Evolutionary conservation across 2,888 invertebrate species (phyloP).

Genomic region (Hemaris fuciformis): DNA sequence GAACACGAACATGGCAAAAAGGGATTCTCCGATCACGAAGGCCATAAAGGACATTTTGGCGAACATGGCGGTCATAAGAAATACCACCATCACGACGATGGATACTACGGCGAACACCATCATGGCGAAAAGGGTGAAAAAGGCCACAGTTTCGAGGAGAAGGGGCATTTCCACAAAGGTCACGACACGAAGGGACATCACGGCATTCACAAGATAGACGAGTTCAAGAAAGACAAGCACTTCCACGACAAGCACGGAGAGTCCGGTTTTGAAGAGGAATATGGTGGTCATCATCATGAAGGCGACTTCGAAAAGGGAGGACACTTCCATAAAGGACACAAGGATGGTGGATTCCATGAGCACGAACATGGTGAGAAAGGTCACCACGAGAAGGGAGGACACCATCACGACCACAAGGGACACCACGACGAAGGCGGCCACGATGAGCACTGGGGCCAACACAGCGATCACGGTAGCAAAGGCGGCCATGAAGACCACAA

Average conservation of each 20-base stretch:
- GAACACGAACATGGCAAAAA: conserved; percentile 85
- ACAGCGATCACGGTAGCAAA: conserved; percentile 87
- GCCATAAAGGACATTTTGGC: conserved; percentile 81
- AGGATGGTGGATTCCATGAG: conserved; percentile 87
- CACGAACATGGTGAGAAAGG: conserved; percentile 90
- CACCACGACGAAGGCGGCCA: conserved; percentile 89
- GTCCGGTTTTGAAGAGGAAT: conserved; percentile 89
- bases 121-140: conserved; percentile 85
- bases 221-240: conserved; percentile 92
- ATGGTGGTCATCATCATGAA: conserved; percentile 88
- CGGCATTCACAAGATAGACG: conserved; percentile 91
- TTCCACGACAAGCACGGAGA: conserved; percentile 93
- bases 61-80: conserved; percentile 84
- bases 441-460: conserved; percentile 86
- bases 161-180: conserved; percentile 89
- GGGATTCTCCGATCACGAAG: conserved; percentile 86
- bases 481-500: conserved; percentile 90
- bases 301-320: conserved; percentile 90
- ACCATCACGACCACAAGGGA: conserved; percentile 88
- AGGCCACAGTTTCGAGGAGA: conserved; percentile 76
- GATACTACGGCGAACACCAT: conserved; percentile 83
- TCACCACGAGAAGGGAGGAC: conserved; percentile 88
- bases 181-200: conserved; percentile 93
- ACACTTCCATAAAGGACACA: conserved; percentile 89
- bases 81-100: conserved; percentile 84